Percentiles rank a stretch among this genome's conserved stretches.
These are phyloP conservation scores for Athetis lepigone DNA, from an alignment of 2,888 invertebrate species.

Conservation along the genomic window DNA sequence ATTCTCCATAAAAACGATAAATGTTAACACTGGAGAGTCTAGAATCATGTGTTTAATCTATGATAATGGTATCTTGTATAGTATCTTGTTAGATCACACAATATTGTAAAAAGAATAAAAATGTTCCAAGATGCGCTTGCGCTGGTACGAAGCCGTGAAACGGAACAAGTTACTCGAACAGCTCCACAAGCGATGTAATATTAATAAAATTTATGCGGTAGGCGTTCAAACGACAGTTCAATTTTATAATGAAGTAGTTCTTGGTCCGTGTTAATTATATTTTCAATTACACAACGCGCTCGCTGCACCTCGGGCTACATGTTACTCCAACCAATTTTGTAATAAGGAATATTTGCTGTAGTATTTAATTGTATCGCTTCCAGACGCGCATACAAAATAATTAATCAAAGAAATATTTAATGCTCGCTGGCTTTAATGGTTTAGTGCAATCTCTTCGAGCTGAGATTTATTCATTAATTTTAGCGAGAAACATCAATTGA, in stretches of 20 bases:
- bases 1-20: too few species aligned
- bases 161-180: constrained; percentile 58
- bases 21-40: too few species aligned
- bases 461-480: constrained; percentile 41
- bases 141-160: constrained; percentile 36
- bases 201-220: constrained; percentile 73
- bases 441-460: constrained; percentile 8
- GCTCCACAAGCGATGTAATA: constrained; percentile 46
- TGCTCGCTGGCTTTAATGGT: constrained; percentile 26
- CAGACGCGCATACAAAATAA: constrained; percentile 56
- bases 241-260: constrained; percentile 82
- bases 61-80: too few species aligned
- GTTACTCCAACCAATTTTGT: constrained; percentile 71
- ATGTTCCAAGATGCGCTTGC: constrained; percentile 21
- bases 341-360: constrained; percentile 72
- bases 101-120: constrained; percentile 9
- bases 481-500: constrained; percentile 5
- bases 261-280: constrained; percentile 82
- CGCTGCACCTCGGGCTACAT: constrained; percentile 72
- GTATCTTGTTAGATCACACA: constrained; percentile 2
- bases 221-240: constrained; percentile 80
- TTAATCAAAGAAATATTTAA: constrained; percentile 53
- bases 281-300: constrained; percentile 84
- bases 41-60: too few species aligned
- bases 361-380: constrained; percentile 64